These are phyloP conservation scores for Theocolax elegans DNA, from an alignment of 1,140 invertebrate genomes.

Conservation along the genomic window DNA sequence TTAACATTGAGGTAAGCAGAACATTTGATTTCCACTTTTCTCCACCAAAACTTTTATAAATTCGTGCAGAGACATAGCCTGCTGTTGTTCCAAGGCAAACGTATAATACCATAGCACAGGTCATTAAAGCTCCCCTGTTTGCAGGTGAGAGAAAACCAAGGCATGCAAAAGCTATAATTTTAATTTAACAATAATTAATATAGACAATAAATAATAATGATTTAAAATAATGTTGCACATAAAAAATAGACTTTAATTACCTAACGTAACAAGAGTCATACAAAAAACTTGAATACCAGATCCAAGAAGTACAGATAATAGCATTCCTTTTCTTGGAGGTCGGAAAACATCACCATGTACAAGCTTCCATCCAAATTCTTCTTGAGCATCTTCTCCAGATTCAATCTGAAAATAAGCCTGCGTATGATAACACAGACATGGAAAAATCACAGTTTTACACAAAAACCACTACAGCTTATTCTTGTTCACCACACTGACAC, in stretches of 20 bases:
- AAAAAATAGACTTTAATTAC: conserved; percentile 43
- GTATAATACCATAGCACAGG: conserved; percentile 94
- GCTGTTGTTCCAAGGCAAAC: conserved; percentile 95
- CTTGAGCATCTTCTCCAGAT: conserved; percentile 95
- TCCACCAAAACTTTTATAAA: conserved; percentile 98
- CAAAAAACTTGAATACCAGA: conserved; percentile 90
- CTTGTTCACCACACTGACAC: not conserved
- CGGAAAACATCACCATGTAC: conserved; percentile 96
- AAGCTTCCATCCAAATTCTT: conserved; percentile 99
- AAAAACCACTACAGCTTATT: conserved; percentile 20
- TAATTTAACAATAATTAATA: too few relatives aligned
- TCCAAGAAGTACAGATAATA: conserved; percentile 93
- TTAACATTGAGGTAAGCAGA: conserved; percentile 92
- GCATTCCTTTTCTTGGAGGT: conserved; percentile 96
- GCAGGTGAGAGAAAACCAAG: conserved; percentile 98
- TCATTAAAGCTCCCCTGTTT: conserved; percentile 98
- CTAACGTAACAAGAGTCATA: conserved; percentile 78
- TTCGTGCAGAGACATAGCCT: conserved; percentile 93
- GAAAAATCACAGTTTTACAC: conserved; percentile 48
- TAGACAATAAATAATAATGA: too few relatives aligned
- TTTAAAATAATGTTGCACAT: not conserved
- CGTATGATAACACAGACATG: conserved; percentile 60
- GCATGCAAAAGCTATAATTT: conserved; percentile 87
- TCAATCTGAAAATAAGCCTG: conserved; percentile 77
- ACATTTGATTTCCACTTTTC: conserved; percentile 99